Percentiles rank a stretch among this genome's conserved stretches.
Evolutionary conservation across 2,888 invertebrate species (phyloP).

Genomic region (Saturnia japonica): DNA sequence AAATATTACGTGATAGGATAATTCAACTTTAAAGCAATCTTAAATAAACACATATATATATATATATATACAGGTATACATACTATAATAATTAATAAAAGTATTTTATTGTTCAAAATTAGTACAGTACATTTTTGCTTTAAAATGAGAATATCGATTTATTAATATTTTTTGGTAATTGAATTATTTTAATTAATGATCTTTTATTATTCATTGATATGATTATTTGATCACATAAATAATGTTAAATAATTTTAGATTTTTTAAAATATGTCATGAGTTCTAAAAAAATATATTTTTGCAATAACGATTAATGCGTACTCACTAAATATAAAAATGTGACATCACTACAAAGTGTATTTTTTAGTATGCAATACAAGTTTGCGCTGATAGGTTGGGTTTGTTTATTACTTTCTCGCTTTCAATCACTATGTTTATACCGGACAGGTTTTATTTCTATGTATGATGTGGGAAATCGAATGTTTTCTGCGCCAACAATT

Average conservation of each 20-base stretch:
- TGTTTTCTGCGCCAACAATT: constrained; percentile 36
- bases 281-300: not conserved
- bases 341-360: constrained; percentile 14
- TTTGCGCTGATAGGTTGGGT: constrained; percentile 11
- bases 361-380: not conserved
- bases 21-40: no score
- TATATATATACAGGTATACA: no score
- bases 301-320: not conserved
- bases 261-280: not conserved
- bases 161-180: no score
- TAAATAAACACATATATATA: no score
- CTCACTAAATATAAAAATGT: constrained; percentile 3
- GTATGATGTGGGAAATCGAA: constrained; percentile 26
- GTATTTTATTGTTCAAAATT: no score
- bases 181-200: no score
- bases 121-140: no score
- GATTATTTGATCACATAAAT: no score
- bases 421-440: constrained; percentile 42
- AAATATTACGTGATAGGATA: no score
- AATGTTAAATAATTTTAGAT: not conserved
- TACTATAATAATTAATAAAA: no score
- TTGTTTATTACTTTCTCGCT: constrained; percentile 53
- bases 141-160: no score
- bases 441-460: constrained; percentile 42
- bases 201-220: no score